phyloP scores from a whole-genome alignment of 1,140 invertebrate species.

The Drosophila sp. region DNA sequence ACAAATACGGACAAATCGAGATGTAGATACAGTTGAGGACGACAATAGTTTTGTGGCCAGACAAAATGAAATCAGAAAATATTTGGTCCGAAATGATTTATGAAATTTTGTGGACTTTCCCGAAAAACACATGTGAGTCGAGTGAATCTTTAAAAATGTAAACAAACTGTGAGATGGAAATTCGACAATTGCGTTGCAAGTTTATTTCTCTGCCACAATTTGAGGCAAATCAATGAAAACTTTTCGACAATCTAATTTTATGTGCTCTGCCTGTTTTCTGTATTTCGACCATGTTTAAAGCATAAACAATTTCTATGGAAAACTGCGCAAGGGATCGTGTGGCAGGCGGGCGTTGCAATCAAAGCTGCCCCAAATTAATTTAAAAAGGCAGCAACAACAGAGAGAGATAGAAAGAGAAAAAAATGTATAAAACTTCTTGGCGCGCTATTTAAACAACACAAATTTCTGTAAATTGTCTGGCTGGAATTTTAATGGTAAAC shows the following conservation, averaged over 20 bases:
- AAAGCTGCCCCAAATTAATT: slow-evolving; percentile 80
- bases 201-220: slow-evolving; percentile 80
- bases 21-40: slow-evolving; percentile 21
- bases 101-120: slow-evolving; percentile 47
- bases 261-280: slow-evolving; percentile 14
- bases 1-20: not conserved
- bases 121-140: slow-evolving; percentile 18
- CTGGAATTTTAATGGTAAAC: slow-evolving; percentile 80
- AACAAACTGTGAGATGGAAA: slow-evolving; percentile 56
- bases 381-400: slow-evolving; percentile 56
- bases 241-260: slow-evolving; percentile 54
- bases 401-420: not conserved
- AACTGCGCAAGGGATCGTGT: slow-evolving; percentile 19
- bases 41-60: slow-evolving; percentile 59
- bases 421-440: slow-evolving; percentile 47
- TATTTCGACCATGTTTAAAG: slow-evolving; percentile 54
- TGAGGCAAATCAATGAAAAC: slow-evolving; percentile 79
- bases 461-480: slow-evolving; percentile 80
- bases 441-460: slow-evolving; percentile 79
- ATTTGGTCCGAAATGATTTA: slow-evolving; percentile 61
- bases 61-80: slow-evolving; percentile 79
- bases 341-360: slow-evolving; percentile 52
- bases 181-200: slow-evolving; percentile 43
- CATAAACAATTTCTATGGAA: slow-evolving; percentile 66
- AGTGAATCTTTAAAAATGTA: slow-evolving; percentile 45